A percentile compares a stretch with the other conserved stretches of the same genome.
Conservation (phyloP, 37 sponge, comb jelly and placozoan species). For the Axinella damicornis region DNA sequence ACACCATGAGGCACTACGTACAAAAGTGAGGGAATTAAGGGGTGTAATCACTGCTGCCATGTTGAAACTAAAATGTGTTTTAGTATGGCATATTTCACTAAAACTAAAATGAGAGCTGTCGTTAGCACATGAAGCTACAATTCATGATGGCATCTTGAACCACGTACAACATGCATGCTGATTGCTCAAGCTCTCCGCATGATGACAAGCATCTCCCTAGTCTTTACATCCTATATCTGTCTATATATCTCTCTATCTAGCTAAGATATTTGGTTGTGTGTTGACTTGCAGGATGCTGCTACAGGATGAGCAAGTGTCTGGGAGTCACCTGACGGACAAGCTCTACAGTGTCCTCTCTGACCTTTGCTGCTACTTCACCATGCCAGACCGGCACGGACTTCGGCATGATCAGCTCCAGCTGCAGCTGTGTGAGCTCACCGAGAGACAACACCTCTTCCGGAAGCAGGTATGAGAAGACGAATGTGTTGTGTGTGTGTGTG, state of each 20-base stretch:
- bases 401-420: conserved; percentile 33
- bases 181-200: no score
- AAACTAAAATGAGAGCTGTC: no score
- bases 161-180: no score
- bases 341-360: conserved; percentile 31
- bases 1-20: conserved; percentile 44
- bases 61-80: no score
- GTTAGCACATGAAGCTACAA: no score
- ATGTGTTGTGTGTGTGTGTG: neutral
- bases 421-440: conserved; percentile 10
- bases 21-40: conserved; percentile 13
- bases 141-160: no score
- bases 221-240: no score
- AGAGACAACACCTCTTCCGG: conserved; percentile 72
- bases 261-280: no score
- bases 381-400: neutral
- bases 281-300: neutral
- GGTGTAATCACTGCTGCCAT: no score
- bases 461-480: conserved; percentile 44
- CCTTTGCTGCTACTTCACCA: conserved; percentile 33
- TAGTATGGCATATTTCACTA: no score
- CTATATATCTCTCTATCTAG: no score
- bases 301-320: neutral
- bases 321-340: conserved; percentile 21
- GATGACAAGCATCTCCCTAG: no score